Conservation (phyloP, 2,797 vertebrate genomes). For the Agapornis canus region DNA sequence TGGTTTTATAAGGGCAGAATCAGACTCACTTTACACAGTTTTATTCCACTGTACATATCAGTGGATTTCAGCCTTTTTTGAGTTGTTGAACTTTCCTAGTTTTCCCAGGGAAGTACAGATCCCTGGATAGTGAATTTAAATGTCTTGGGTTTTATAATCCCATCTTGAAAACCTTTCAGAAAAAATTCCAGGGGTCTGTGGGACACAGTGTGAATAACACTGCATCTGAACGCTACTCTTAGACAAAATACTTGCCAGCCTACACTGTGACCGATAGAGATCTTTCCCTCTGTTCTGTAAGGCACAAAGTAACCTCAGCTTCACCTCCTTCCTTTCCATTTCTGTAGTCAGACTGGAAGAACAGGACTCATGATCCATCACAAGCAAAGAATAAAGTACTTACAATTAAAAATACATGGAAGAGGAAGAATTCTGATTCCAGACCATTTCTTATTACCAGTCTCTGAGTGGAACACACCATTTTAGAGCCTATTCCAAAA, state of each 20-base stretch:
- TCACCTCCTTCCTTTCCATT: background rate
- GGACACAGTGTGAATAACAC: background rate
- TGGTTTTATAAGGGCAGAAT: background rate
- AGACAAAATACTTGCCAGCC: background rate
- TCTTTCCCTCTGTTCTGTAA: background rate
- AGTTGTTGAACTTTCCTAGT: background rate
- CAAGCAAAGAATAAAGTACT: background rate
- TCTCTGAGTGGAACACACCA: constrained; percentile 32
- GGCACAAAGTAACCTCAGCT: background rate
- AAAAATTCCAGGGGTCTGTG: background rate
- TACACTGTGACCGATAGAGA: background rate
- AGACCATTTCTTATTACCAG: constrained; percentile 55
- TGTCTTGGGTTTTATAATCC: background rate
- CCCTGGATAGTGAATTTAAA: background rate
- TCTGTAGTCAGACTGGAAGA: background rate
- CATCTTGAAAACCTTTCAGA: background rate
- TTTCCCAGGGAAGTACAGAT: background rate
- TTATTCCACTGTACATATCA: background rate
- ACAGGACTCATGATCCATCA: background rate
- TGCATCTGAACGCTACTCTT: background rate
- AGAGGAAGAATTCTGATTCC: constrained; percentile 16
- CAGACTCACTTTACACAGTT: background rate
- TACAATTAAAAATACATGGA: constrained; percentile 18
- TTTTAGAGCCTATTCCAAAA: constrained; percentile 70
- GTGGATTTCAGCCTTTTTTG: background rate